phyloP scores from a whole-genome alignment of 2,113 vertebrate species.

The Ahaetulla prasina region DNA sequence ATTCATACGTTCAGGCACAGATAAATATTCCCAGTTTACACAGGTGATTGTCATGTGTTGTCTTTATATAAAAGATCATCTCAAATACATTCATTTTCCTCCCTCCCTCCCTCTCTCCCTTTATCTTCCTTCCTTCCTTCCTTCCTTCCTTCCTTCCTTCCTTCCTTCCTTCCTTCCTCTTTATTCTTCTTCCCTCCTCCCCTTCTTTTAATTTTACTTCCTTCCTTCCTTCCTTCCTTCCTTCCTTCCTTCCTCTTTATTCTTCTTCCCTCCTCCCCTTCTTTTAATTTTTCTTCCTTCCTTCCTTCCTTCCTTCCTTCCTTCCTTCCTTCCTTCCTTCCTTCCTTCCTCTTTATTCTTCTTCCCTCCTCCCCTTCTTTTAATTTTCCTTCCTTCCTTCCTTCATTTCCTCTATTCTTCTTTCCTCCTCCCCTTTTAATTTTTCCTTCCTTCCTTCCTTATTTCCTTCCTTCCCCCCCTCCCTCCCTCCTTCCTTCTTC shows the following conservation, averaged over 20 bases:
- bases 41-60: constrained; percentile 48
- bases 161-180: not conserved
- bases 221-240: not conserved
- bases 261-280: not conserved
- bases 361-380: not conserved
- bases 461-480: not conserved
- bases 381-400: not conserved
- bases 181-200: not conserved
- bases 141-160: not conserved
- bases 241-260: not conserved
- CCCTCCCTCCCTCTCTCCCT: not conserved
- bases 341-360: no score
- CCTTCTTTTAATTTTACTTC: no score
- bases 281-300: not conserved
- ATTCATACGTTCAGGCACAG: constrained; percentile 48
- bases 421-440: no score
- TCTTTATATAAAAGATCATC: constrained; percentile 37
- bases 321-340: not conserved
- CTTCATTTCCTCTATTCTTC: not conserved
- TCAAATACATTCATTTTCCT: not conserved
- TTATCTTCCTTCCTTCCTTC: not conserved
- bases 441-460: no score
- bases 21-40: constrained; percentile 56
- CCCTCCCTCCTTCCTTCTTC: not conserved
- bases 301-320: not conserved